Base-by-base conservation (phyloP, 2,888 invertebrate genomes). In the Theristus sp. region DNA sequence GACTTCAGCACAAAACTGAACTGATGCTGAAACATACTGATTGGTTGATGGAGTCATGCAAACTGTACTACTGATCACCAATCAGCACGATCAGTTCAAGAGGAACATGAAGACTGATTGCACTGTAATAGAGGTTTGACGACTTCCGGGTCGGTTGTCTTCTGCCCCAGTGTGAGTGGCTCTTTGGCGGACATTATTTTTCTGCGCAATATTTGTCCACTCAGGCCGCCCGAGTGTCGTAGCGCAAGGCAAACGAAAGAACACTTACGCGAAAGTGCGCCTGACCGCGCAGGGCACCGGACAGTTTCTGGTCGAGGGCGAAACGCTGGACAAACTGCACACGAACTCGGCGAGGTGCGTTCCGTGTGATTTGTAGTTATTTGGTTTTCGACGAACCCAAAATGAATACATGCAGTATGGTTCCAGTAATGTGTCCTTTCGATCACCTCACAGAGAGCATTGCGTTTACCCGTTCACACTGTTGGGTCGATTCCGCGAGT, bases 381-480 rank as follows among this genome's bases (percentile, higher is more conserved):
- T 38, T 38, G 38, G 10, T 17, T 38, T 17, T 17, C 6, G 38
- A 38, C 6, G 17, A 38, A 17, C 38, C 38, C 38, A 6, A 38
- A 6, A 6, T 13, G 38, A 6, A 38, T 6, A 13, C 10, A 38
- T 38, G 38, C 17, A 38, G 38, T 38, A n/a, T 38, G 38, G 38
- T 38, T 17, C 38, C 10, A 38, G 38, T 17, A 38, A 38, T n/a
- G n/a, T n/a, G n/a, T n/a, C n/a, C n/a, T n/a, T n/a, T n/a, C n/a
- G n/a, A n/a, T n/a, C n/a, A n/a, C n/a, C n/a, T n/a, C n/a, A 20
- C 56, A 62, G 63, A 56, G 63, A 61, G 46, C 26, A 27, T 20
- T 3, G 58, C 1, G 29, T 62, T 52, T 24, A 29, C 20, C 63
- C 63, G 25, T 54, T 62, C 25, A 6, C 62, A 2, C 29, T 62